Evolutionary conservation across 2,797 vertebrate genomes (phyloP).

Genomic region (Malacoctenus gilli): DNA sequence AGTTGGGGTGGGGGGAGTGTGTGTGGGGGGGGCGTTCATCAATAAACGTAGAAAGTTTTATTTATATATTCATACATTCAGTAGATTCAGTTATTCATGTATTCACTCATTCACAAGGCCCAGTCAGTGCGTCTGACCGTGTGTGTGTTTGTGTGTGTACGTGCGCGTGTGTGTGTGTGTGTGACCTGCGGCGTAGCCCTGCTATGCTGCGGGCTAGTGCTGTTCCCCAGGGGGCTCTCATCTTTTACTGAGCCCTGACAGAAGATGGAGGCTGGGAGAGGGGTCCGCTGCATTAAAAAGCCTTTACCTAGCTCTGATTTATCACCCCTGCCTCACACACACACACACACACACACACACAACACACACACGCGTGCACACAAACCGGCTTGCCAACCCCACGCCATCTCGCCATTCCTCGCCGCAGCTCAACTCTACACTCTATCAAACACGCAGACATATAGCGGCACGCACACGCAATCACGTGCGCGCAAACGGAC

Average conservation of each 20-base stretch:
- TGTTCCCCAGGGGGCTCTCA: conserved; percentile 84
- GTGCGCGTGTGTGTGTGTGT: conserved; percentile 53
- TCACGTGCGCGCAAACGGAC: conserved; percentile 42
- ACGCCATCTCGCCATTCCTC: conserved; percentile 69
- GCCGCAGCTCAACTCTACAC: conserved; percentile 67
- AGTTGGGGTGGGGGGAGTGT: too few relatives aligned
- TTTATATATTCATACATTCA: conserved; percentile 82
- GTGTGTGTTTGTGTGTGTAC: conserved; percentile 37
- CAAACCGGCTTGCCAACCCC: conserved; percentile 57
- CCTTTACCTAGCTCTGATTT: conserved; percentile 88
- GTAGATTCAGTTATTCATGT: conserved; percentile 84
- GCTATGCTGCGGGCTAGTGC: conserved; percentile 79
- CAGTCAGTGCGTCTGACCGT: conserved; percentile 64
- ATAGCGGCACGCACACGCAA: conserved; percentile 32
- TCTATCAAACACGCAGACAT: conserved; percentile 76
- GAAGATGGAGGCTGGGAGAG: conserved; percentile 85
- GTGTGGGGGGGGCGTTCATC: conserved; percentile 67
- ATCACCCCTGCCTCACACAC: conserved; percentile 77
- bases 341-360: conserved; percentile 35
- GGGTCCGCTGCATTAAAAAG: conserved; percentile 87
- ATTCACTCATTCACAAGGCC: conserved; percentile 84
- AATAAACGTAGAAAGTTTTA: conserved; percentile 77
- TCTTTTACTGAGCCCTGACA: conserved; percentile 87
- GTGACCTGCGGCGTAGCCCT: conserved; percentile 78
- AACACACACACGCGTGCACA: conserved; percentile 32